A percentile compares a stretch with the other conserved stretches of the same genome.
Evolutionary conservation across 2,113 vertebrate genomes (phyloP).

Genomic region (Aythya baeri): DNA sequence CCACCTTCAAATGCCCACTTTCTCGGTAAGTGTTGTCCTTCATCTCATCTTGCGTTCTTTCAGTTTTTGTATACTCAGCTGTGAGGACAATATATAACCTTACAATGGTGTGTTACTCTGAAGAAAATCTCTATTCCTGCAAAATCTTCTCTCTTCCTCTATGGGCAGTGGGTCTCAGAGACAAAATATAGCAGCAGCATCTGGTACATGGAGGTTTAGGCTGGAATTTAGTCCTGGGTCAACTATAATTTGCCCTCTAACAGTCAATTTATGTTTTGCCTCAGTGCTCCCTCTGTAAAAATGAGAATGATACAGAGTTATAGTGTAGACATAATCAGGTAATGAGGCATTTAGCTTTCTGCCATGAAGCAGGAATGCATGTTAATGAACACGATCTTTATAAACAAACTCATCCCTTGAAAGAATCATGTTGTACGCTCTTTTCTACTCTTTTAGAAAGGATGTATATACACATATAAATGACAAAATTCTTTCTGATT

Average conservation of each 20-base stretch:
- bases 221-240: not conserved
- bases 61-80: not conserved
- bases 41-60: not conserved
- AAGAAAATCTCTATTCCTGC: not conserved
- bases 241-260: not conserved
- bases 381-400: not conserved
- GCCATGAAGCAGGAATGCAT: not conserved
- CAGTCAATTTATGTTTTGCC: constrained; percentile 21
- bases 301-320: not conserved
- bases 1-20: not conserved
- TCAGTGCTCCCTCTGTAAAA: constrained; percentile 22
- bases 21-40: not conserved
- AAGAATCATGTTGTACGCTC: not conserved
- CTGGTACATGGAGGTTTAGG: not conserved
- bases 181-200: not conserved
- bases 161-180: not conserved
- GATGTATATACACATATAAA: fast-evolving
- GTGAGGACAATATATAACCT: not conserved
- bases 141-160: not conserved
- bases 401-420: not conserved
- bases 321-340: not conserved
- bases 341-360: constrained; percentile 29
- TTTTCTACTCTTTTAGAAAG: not conserved
- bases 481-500: not conserved
- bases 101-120: not conserved